Conservation (phyloP, 2,797 vertebrate genomes). For the Sciurus carolinensis region DNA sequence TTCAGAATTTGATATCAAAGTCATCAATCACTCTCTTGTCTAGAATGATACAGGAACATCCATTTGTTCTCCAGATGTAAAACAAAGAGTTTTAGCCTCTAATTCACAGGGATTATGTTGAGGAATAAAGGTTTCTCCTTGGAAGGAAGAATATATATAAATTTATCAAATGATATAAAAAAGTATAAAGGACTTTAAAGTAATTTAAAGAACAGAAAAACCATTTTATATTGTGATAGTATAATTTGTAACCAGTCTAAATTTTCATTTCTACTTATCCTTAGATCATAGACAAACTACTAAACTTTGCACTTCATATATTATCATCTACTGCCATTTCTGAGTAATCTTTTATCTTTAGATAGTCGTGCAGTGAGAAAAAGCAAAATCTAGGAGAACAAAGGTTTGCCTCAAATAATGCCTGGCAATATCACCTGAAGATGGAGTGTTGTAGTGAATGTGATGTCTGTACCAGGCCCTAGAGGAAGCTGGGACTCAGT, state of each 20-base stretch:
- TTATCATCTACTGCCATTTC: background rate
- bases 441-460: background rate
- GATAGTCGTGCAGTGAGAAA: background rate
- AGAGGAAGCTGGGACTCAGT: background rate
- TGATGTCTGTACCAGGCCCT: background rate
- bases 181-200: background rate
- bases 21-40: conserved; percentile 65
- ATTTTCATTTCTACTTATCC: background rate
- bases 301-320: background rate
- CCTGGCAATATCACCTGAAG: background rate
- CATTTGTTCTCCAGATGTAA: conserved; percentile 46
- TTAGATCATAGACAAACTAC: background rate
- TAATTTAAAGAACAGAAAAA: background rate
- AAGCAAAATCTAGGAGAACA: background rate
- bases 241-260: background rate
- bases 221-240: background rate
- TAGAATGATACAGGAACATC: conserved; percentile 20
- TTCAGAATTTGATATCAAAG: conserved; percentile 71
- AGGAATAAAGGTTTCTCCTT: background rate
- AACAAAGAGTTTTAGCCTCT: conserved; percentile 54
- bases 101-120: conserved; percentile 13
- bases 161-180: conserved; percentile 59
- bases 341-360: background rate
- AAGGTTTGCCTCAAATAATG: background rate
- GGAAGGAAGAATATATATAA: background rate